Base-by-base conservation (phyloP, 2,113 vertebrate species). In the Sapajus apella region DNA sequence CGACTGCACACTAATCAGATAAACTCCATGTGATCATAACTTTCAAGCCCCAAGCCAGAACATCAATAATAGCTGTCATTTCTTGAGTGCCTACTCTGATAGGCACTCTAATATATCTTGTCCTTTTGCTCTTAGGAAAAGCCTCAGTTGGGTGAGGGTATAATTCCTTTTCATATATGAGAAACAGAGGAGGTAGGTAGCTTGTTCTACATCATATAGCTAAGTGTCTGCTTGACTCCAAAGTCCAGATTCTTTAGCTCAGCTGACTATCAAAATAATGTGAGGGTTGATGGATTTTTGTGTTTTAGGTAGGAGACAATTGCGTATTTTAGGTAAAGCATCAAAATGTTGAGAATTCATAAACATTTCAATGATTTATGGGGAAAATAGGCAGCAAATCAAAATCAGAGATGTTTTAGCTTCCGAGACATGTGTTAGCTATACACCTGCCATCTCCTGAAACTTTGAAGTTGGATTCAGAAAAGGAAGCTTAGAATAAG, bases 321-420 rank as follows among this genome's bases (percentile, higher is more conserved):
- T 83, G 32, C 27, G 64, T 89, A 37, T 85, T 77, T 10, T 84
- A 89, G 30, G 43, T 32, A 77, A 43, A 55, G 9, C 68, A 64
- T 47, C 43, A 77, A 84, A 70, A 79, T 66, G 25, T 86, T 75
- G 64, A 96, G 55, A 89, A 81, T 94, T 97, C 23, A 21, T 52
- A 82, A 56, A 85, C 25, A 47, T 91, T 80, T 94, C 32, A n/a
- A 0, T 95, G 40, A 20, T 40, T 85, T 84, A 88, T 52, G 85
- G 40, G n/a, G 75, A 35, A 70, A 61, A 88, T 52, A 79, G 55
- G 50, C 30, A 91, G 40, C 72, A 88, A 80, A 35, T 30, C 64
- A 79, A 80, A 94, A 61, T 50, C 30, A 96, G 52, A 35, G 20
- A 58, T 88, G 47, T 40, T 79, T 94, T 94, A 52, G 40, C 86